Evolutionary conservation across 2,888 invertebrate genomes (phyloP).

Genomic region (Bedellia somnulentella): DNA sequence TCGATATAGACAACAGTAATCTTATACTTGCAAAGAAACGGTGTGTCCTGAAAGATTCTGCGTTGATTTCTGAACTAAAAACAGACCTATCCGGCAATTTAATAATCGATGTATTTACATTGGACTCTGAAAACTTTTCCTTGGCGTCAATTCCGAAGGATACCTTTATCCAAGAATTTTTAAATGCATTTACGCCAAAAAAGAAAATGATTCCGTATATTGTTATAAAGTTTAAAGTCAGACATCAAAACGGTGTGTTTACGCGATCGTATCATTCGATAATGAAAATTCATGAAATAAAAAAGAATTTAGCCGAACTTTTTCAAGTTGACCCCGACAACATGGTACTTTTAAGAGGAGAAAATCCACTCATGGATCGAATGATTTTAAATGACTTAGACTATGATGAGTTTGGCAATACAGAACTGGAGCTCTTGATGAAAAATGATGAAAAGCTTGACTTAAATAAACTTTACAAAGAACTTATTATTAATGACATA

Average conservation of each 20-base stretch:
- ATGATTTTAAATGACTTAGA: constrained; percentile 44
- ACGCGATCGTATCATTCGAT: constrained; percentile 55
- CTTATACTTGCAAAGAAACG: constrained; percentile 40
- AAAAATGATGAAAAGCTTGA: constrained; percentile 37
- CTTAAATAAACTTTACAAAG: constrained; percentile 43
- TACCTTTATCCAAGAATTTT: constrained; percentile 38
- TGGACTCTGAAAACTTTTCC: constrained; percentile 38
- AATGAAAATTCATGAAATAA: constrained; percentile 60
- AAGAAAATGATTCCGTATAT: constrained; percentile 44
- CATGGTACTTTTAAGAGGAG: constrained; percentile 48
- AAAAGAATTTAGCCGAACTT: constrained; percentile 60
- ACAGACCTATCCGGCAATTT: constrained; percentile 38
- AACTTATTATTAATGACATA: constrained; percentile 41
- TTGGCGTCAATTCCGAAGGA: constrained; percentile 41
- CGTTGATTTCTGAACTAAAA: constrained; percentile 33
- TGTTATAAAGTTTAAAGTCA: constrained; percentile 42
- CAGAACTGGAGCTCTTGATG: constrained; percentile 41
- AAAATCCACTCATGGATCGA: constrained; percentile 35
- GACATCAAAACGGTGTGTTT: constrained; percentile 40
- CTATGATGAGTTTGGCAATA: constrained; percentile 49
- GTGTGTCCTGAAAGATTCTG: constrained; percentile 39
- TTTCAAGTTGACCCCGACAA: constrained; percentile 55
- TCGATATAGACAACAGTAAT: constrained; percentile 34
- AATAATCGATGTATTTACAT: constrained; percentile 43
- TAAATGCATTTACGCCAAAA: constrained; percentile 35